Conservation (phyloP, 2,113 vertebrate species). For the Daubentonia madagascariensis region DNA sequence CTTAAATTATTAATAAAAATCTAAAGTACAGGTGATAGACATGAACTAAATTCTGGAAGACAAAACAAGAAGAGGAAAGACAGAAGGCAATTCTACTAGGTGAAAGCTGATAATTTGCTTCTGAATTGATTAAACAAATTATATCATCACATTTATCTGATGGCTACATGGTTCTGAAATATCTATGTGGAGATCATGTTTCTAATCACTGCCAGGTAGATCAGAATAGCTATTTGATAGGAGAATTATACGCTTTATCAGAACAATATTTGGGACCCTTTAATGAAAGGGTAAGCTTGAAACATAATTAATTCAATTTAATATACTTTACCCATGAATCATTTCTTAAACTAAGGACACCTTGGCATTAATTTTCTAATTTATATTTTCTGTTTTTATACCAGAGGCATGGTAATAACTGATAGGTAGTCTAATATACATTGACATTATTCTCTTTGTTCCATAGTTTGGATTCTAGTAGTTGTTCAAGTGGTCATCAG, state of each 20-base stretch:
- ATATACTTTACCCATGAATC: background rate
- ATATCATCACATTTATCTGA: background rate
- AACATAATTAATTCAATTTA: no score
- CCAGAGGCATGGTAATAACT: background rate
- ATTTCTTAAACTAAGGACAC: background rate
- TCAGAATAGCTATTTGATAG: background rate
- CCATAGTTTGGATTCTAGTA: background rate
- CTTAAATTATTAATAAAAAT: slow-evolving; percentile 48
- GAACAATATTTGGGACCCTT: no score
- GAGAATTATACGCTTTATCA: no score
- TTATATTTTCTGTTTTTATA: background rate
- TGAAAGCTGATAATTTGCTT: no score
- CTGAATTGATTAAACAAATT: no score
- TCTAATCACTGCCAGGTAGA: background rate
- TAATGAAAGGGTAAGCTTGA: no score
- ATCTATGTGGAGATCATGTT: background rate
- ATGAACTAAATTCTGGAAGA: background rate
- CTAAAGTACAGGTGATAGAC: background rate
- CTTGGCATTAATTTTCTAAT: background rate
- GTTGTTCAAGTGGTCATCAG: background rate
- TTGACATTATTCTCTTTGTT: background rate
- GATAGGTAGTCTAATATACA: background rate
- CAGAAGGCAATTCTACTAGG: background rate
- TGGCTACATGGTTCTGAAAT: background rate
- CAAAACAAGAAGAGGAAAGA: background rate